These are phyloP conservation scores for Oreotrochilus melanogaster DNA, from an alignment of 2,113 vertebrate species.

Conservation along the genomic window DNA sequence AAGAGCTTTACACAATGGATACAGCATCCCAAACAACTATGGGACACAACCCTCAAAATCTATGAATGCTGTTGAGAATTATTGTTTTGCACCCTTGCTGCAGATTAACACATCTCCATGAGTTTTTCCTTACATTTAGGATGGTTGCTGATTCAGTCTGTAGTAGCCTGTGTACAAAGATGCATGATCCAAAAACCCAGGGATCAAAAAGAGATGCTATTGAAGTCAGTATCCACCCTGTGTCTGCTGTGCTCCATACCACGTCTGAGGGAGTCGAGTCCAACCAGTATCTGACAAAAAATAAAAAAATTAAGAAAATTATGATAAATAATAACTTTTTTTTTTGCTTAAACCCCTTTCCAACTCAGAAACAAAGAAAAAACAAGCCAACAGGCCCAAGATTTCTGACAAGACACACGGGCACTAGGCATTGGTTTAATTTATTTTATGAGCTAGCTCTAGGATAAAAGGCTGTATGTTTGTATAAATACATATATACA, in stretches of 20 bases:
- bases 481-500: background rate
- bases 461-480: background rate
- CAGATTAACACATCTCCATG: background rate
- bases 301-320: background rate
- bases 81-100: background rate
- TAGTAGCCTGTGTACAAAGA: slow-evolving; percentile 80
- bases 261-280: slow-evolving; percentile 69
- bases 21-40: background rate
- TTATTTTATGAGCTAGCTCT: background rate
- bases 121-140: slow-evolving; percentile 73
- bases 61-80: background rate
- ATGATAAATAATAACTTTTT: no score
- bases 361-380: background rate
- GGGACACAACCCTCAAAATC: background rate
- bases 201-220: slow-evolving; percentile 75
- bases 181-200: slow-evolving; percentile 82
- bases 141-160: slow-evolving; percentile 69
- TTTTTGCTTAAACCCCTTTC: no score
- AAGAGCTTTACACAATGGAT: background rate
- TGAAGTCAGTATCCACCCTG: slow-evolving; percentile 82
- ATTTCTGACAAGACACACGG: background rate
- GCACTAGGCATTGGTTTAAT: background rate
- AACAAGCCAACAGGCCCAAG: background rate
- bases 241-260: slow-evolving; percentile 83
- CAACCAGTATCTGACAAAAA: slow-evolving; percentile 76